Base-by-base conservation (phyloP, 2,888 invertebrate species). In the Poecilus cupreus region DNA sequence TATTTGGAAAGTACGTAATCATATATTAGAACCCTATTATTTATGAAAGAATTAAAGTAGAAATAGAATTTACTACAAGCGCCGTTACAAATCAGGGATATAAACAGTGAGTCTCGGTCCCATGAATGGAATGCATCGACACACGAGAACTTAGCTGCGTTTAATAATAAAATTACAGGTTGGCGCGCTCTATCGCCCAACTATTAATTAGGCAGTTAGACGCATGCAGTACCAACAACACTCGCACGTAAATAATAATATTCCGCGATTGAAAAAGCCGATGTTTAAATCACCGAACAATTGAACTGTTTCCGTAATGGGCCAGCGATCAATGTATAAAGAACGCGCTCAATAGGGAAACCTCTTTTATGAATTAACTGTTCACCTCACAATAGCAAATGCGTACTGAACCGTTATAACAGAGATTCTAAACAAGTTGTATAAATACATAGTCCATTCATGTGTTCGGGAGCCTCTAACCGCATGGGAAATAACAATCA, bases 311-410 rank as follows among this genome's bases (percentile, higher is more conserved):
- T 74, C 74, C 46, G 74, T 74, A 74, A 74, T 74, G 51, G 74
- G 49, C 26, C 26, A 32, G 43, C 74, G 51, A 74, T 74, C 51
- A 74, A 74, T 74, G 74, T 49, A 51, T 51, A 64, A 74, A 74
- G 74, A 64, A 64, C 32, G n/a, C 20, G 51, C 26, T 51, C 39
- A 74, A 74, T 74, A 74, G 74, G 74, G 74, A 74, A 74, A 74
- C 74, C 49, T 74, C 74, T 72, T 57, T 72, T 74, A 74, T 74
- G 74, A 74, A 74, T 74, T 74, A 74, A 74, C 74, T 74, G 49
- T 60, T 60, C 60, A 46, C 74, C 26, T 46, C 26, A 74, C 74
- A 74, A 74, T 74, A 49, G 74, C 74, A 74, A 51, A 64, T 74
- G 49, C 16, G 26, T 74, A 74, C 16, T 74, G 32, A 74, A 74